These are phyloP conservation scores for Tachina fera DNA, from an alignment of 2,888 invertebrate genomes.

Conservation along the genomic window DNA sequence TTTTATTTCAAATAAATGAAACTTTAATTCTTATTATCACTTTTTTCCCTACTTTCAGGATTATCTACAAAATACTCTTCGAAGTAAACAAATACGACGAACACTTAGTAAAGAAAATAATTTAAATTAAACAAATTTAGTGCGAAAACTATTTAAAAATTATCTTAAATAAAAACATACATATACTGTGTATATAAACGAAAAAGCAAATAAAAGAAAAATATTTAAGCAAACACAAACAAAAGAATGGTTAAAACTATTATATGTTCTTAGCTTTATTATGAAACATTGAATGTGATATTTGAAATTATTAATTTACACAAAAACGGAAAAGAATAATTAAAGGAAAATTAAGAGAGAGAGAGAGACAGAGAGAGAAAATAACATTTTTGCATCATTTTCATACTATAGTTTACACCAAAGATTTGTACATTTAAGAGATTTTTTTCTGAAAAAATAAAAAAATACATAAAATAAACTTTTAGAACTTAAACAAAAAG, in stretches of 20 bases:
- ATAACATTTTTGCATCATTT: conserved; percentile 37
- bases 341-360: background rate
- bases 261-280: conserved; percentile 65
- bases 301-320: conserved; percentile 69
- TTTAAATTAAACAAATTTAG: conserved; percentile 31
- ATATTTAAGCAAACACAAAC: background rate
- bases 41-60: conserved; percentile 51
- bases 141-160: conserved; percentile 19
- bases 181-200: conserved; percentile 70
- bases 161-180: conserved; percentile 42
- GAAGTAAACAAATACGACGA: conserved; percentile 60
- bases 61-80: conserved; percentile 60
- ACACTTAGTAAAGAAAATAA: conserved; percentile 32
- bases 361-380: background rate
- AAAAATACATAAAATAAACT: conserved; percentile 21
- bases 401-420: conserved; percentile 54
- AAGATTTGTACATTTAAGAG: conserved; percentile 56
- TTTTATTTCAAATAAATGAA: background rate
- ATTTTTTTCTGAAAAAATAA: conserved; percentile 42
- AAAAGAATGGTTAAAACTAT: conserved; percentile 35
- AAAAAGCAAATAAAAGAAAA: conserved; percentile 23
- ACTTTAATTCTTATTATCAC: background rate
- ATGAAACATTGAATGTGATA: conserved; percentile 70
- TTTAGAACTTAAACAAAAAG: conserved; percentile 37
- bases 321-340: conserved; percentile 19